Conservation (phyloP, 2,888 invertebrate species). For the Ferrisia virgata region DNA sequence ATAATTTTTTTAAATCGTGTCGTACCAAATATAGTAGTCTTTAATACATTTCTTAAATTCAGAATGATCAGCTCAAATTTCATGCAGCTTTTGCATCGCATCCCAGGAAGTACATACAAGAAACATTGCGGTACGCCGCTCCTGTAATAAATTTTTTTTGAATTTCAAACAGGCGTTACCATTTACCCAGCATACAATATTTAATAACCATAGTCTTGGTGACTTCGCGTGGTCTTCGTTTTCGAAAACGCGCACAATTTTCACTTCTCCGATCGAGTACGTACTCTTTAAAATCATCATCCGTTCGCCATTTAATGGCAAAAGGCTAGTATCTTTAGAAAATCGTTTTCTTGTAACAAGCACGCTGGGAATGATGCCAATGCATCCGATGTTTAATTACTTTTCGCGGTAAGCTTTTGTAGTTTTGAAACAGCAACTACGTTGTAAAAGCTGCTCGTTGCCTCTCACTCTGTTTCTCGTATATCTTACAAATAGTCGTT, state of each 20-base stretch:
- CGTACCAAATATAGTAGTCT: too few species aligned
- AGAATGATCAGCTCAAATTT: too few species aligned
- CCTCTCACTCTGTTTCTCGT: not conserved
- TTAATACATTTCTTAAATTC: too few species aligned
- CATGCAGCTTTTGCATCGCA: too few species aligned
- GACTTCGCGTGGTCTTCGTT: not conserved
- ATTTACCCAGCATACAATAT: not conserved
- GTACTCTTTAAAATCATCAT: not conserved
- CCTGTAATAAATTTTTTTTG: not conserved
- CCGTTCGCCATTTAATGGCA: not conserved
- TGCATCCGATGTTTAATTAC: conserved; percentile 43
- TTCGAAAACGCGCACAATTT: not conserved
- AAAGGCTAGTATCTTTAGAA: conserved; percentile 22
- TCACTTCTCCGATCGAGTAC: not conserved
- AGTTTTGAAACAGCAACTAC: conserved; percentile 10
- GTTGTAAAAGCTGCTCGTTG: not conserved
- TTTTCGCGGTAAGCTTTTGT: conserved; percentile 7
- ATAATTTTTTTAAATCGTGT: too few species aligned
- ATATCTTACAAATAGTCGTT: conserved; percentile 4
- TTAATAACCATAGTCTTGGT: not conserved
- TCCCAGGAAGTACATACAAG: too few species aligned
- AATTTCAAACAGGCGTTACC: not conserved
- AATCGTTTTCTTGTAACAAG: conserved; percentile 45
- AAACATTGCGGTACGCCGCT: too few species aligned
- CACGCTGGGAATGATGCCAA: conserved; percentile 44